Evolutionary conservation across 1,140 invertebrate genomes (phyloP).

Genomic region (Aphelenchoides besseyi): DNA sequence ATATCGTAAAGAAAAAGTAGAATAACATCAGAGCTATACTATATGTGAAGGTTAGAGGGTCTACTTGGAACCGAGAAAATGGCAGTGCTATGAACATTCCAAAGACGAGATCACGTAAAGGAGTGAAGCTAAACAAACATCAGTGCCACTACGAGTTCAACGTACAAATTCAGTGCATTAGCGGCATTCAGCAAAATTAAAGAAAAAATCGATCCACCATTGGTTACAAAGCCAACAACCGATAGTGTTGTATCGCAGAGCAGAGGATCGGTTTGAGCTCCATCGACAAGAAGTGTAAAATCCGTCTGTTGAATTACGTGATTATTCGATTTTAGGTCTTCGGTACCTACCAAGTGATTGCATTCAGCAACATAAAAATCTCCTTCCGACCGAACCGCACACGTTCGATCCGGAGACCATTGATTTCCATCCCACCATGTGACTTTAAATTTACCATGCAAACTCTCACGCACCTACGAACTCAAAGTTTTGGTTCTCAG

Average conservation of each 20-base stretch:
- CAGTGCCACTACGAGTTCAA: conserved; percentile 15
- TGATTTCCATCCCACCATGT: conserved; percentile 1
- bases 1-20: conserved; percentile 27
- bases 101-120: conserved; percentile 7
- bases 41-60: conserved; percentile 11
- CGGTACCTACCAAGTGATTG: background rate
- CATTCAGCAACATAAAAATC: conserved; percentile 7
- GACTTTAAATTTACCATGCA: conserved; percentile 12
- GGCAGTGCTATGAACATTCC: conserved; percentile 9
- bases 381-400: background rate
- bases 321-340: background rate
- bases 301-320: background rate
- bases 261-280: conserved; percentile 17
- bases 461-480: background rate
- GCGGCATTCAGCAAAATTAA: conserved; percentile 7
- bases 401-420: background rate
- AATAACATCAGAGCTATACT: conserved; percentile 25
- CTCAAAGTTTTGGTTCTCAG: background rate
- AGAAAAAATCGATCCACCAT: conserved; percentile 19
- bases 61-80: conserved; percentile 14
- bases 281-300: conserved; percentile 6
- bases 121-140: conserved; percentile 21
- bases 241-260: conserved; percentile 15
- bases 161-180: conserved; percentile 12
- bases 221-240: conserved; percentile 1